Base-by-base conservation (phyloP, 2,113 vertebrate species). In the Trematocara nigrifrons region DNA sequence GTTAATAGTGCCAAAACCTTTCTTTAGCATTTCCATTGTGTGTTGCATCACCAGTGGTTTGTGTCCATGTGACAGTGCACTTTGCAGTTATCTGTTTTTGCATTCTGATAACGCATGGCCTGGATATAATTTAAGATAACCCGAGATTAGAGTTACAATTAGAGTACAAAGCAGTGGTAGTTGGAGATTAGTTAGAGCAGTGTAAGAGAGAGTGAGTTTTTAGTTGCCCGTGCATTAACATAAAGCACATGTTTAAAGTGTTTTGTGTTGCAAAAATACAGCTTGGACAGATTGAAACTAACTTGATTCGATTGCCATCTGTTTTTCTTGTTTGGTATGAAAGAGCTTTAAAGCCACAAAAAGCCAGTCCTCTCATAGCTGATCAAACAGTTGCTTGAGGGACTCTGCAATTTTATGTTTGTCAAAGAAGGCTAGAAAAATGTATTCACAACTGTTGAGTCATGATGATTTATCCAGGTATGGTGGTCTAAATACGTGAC, bases 81-180 rank as follows among this genome's bases (percentile, higher is more conserved):
- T 71, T 69, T 18, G 11, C 33, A 71, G 33, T 79, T 33, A 84
- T 91, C 42, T 88, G 77, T 80, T 88, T 79, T 90, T 91, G 22
- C 89, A n/a, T 78, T 89, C 52, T 57, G 69, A 64, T 57, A 2
- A 8, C 11, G 11, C 49, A 29, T 86, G 87, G 31, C 86, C 54
- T 83, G 71, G 51, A 89, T 84, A 57, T 79, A 29, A 13, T 49
- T 78, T 87, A 74, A 87, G 31, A 52, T 89, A 89, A 89, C 79
- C n/a, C 1, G 15, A 77, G 81, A 76, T 77, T 53, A 71, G 47
- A 61, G 16, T 54, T 33, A 10, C 40, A 71, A 9, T 71, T 33
- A 59, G 18, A 86, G 42, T 51, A 89, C n/a, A 77, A 85, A 85
- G 51, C 53, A 64, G 22, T 64, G 3, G 47, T 53, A 15, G 59